These are phyloP conservation scores for Drosophila melanica DNA, from an alignment of 1,140 invertebrate species.

Conservation along the genomic window DNA sequence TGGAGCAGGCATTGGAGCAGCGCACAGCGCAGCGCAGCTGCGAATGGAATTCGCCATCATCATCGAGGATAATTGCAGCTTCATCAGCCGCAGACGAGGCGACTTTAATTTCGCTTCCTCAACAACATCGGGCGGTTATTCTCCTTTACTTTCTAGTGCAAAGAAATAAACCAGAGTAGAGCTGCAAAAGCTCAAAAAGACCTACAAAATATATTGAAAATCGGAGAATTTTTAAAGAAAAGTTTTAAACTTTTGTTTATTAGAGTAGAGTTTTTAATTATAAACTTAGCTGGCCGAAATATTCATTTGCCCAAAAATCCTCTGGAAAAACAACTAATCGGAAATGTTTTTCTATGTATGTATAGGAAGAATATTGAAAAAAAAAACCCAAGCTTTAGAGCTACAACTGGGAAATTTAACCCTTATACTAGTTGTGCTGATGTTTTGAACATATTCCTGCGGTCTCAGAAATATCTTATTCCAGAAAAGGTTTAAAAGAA, in stretches of 20 bases:
- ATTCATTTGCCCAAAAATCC: no score
- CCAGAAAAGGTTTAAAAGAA: no score
- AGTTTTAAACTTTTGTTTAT: neutral
- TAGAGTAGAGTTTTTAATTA: no score
- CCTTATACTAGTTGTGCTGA: no score
- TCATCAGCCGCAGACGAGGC: slow-evolving; percentile 26
- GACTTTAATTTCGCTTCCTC: slow-evolving; percentile 22
- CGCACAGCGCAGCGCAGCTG: slow-evolving; percentile 28
- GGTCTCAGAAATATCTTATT: no score
- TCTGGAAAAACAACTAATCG: no score
- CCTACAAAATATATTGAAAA: neutral
- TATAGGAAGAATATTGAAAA: no score
- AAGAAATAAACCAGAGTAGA: neutral
- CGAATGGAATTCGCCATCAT: slow-evolving; percentile 68
- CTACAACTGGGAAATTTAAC: no score
- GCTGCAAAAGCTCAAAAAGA: slow-evolving; percentile 1
- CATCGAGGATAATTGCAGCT: slow-evolving; percentile 67
- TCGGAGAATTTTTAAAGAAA: slow-evolving; percentile 13
- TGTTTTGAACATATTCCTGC: no score
- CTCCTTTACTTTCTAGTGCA: neutral
- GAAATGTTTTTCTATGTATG: no score
- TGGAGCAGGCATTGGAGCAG: neutral
- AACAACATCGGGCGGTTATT: neutral
- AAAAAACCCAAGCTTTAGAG: no score
- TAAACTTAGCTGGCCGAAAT: no score